These are phyloP conservation scores for Metacarcinus magister DNA, from an alignment of 2,888 invertebrate species.

Conservation along the genomic window DNA sequence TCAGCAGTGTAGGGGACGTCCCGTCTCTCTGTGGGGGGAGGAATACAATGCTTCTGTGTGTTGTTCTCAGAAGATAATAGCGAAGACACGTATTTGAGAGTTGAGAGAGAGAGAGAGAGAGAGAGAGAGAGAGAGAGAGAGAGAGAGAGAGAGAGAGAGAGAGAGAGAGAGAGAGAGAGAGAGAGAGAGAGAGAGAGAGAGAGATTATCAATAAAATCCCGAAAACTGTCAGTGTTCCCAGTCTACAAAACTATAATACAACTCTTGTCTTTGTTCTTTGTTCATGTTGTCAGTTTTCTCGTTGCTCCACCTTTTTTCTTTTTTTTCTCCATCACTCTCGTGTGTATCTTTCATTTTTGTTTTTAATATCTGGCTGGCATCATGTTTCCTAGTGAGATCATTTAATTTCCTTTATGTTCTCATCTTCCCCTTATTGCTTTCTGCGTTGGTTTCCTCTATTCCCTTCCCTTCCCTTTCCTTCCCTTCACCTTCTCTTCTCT, in stretches of 20 bases:
- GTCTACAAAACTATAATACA: not conserved
- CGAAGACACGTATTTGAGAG: not conserved
- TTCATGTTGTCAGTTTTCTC: not conserved
- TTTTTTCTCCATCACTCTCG: not conserved
- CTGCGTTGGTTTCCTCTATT: not conserved
- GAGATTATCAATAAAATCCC: not conserved
- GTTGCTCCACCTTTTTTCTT: not conserved
- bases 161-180: constrained; percentile 7
- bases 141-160: not conserved
- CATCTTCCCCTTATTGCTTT: not conserved
- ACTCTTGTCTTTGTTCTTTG: not conserved
- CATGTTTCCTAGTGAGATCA: not conserved
- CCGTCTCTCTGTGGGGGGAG: not conserved
- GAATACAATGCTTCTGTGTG: not conserved
- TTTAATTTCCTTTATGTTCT: not conserved
- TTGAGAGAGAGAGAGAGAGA: not conserved
- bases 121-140: not conserved
- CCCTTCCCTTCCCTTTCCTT: not conserved
- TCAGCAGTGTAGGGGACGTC: too few relatives aligned
- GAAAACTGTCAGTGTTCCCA: not conserved
- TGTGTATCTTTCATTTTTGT: not conserved
- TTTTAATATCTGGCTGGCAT: not conserved
- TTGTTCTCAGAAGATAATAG: not conserved
- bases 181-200: not conserved
- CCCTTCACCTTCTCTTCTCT: not conserved